Conservation (phyloP, 1,140 invertebrate genomes). For the Aphidius gifuensis region DNA sequence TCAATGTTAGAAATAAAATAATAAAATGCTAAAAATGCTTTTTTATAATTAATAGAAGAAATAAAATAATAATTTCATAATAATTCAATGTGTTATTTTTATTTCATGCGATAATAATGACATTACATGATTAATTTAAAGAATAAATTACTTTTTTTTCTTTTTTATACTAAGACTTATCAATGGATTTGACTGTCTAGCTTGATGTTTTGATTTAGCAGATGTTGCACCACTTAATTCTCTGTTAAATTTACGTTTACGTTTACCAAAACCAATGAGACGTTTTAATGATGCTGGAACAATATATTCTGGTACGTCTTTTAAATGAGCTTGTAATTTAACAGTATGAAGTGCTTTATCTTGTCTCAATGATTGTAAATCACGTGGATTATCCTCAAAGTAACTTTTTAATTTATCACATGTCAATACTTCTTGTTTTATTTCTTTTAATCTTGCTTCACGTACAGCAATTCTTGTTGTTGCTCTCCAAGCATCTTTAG, state of each 20-base stretch:
- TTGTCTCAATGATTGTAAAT: slow-evolving; percentile 83
- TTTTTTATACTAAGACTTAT: slow-evolving; percentile 41
- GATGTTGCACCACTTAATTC: slow-evolving; percentile 39
- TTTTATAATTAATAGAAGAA: not conserved
- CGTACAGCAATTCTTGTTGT: slow-evolving; percentile 89
- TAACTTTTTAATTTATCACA: slow-evolving; percentile 91
- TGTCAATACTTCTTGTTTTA: slow-evolving; percentile 90
- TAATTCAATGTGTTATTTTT: not conserved
- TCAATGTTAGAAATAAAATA: too few relatives aligned
- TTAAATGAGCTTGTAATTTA: slow-evolving; percentile 78
- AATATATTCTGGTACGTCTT: slow-evolving; percentile 93
- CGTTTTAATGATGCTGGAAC: slow-evolving; percentile 73
- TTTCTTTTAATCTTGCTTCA: slow-evolving; percentile 93
- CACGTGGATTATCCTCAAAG: slow-evolving; percentile 92
- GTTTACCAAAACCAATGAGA: slow-evolving; percentile 53
- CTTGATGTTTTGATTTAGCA: slow-evolving; percentile 42
- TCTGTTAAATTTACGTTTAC: slow-evolving; percentile 49
- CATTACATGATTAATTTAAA: not conserved
- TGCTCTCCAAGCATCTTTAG: slow-evolving; percentile 89
- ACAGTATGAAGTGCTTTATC: slow-evolving; percentile 90
- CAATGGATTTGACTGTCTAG: slow-evolving; percentile 47
- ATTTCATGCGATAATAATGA: not conserved
- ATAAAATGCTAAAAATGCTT: too few relatives aligned
- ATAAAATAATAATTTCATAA: not conserved
- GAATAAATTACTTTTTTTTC: slow-evolving; percentile 21